A percentile compares a stretch with the other conserved stretches of the same genome.
Evolutionary conservation across 1,140 invertebrate species (phyloP).

Genomic region (Varroa destructor): DNA sequence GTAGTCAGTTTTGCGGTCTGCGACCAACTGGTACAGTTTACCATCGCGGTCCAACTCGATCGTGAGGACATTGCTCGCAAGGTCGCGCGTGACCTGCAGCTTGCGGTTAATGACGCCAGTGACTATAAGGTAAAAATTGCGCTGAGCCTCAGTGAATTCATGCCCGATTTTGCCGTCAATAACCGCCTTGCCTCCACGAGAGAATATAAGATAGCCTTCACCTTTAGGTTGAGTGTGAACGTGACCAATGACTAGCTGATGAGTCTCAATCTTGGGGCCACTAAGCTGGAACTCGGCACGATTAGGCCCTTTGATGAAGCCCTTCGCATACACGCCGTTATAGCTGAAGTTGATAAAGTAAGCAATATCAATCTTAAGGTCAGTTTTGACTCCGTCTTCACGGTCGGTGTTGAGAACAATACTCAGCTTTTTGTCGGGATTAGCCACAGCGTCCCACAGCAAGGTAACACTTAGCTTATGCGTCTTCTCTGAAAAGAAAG

Average conservation of each 20-base stretch:
- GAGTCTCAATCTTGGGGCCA: constrained; percentile 7
- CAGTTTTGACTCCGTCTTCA: constrained; percentile 17
- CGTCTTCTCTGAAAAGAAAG: constrained; percentile 1
- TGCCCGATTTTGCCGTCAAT: constrained; percentile 4
- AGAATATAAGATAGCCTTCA: constrained; percentile 1
- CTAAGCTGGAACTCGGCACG: constrained; percentile 19
- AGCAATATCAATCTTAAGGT: background rate
- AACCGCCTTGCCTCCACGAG: background rate
- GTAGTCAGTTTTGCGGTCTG: constrained; percentile 16
- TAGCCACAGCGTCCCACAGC: constrained; percentile 10
- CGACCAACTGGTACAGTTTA: background rate
- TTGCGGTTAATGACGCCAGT: constrained; percentile 7
- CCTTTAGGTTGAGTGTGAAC: constrained; percentile 2
- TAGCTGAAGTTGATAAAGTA: constrained; percentile 11
- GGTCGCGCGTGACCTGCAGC: constrained; percentile 1
- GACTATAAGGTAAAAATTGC: background rate
- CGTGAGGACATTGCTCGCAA: background rate
- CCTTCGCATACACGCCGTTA: constrained; percentile 6
- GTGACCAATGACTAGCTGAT: constrained; percentile 15
- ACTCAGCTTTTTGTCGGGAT: constrained; percentile 1
- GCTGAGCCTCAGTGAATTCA: background rate
- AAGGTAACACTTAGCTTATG: background rate
- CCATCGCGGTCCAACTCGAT: constrained; percentile 21
- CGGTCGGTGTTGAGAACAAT: constrained; percentile 17
- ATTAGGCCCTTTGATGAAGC: constrained; percentile 24